phyloP scores from a whole-genome alignment of 2,888 invertebrate species.

The Corbicula japonica region DNA sequence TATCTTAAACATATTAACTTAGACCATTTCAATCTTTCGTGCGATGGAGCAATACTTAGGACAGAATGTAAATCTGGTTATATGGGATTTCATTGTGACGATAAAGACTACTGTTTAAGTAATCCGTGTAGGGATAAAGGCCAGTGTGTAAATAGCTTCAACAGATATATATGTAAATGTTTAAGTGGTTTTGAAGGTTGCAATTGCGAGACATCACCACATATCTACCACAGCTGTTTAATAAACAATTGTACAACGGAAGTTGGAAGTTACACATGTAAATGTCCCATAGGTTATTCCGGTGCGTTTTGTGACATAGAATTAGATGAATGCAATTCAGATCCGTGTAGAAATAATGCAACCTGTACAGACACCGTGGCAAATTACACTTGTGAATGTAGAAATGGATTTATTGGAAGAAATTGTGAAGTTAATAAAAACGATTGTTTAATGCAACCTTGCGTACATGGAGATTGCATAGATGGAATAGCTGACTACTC shows the following conservation, averaged over 20 bases:
- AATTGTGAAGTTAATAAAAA: slow-evolving; percentile 5
- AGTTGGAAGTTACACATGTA: neutral
- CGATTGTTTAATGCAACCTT: neutral
- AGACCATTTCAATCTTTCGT: neutral
- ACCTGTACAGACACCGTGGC: neutral
- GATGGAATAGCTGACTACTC: no score
- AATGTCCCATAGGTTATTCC: neutral
- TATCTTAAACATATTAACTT: neutral
- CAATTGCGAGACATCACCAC: neutral
- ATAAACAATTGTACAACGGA: neutral
- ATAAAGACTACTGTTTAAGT: neutral
- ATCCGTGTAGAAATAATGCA: no score
- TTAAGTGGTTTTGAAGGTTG: neutral
- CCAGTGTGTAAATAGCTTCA: neutral
- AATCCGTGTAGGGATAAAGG: slow-evolving; percentile 7
- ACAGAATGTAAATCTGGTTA: slow-evolving; percentile 1
- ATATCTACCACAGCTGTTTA: neutral
- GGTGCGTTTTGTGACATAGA: slow-evolving; percentile 1
- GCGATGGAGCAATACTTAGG: neutral
- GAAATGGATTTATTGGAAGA: neutral
- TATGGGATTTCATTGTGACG: slow-evolving; percentile 13
- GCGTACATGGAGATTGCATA: slow-evolving; percentile 1
- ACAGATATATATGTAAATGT: slow-evolving; percentile 5
- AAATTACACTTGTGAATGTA: neutral
- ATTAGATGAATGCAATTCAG: no score